phyloP scores from a whole-genome alignment of 1,140 invertebrate species.

The Drosophila suzukii region DNA sequence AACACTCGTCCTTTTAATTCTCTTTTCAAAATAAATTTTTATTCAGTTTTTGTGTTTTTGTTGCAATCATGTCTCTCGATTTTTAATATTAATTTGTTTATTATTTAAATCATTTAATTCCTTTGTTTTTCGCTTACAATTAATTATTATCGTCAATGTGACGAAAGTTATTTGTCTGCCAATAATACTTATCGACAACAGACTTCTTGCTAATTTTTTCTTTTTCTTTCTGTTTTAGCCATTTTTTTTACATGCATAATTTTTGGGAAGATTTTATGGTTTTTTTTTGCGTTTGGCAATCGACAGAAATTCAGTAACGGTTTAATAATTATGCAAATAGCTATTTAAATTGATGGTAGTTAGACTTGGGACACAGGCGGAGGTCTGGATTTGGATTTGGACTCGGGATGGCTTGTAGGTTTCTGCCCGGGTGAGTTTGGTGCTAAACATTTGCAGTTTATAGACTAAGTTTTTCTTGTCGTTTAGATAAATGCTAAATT shows the following conservation, averaged over 20 bases:
- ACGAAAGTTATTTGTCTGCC: conserved; percentile 84
- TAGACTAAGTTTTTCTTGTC: conserved; percentile 62
- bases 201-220: conserved; percentile 71
- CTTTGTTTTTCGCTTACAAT: conserved; percentile 70
- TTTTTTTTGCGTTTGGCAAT: conserved; percentile 49
- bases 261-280: conserved; percentile 48
- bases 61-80: conserved; percentile 80
- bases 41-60: conserved; percentile 75
- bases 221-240: conserved; percentile 41
- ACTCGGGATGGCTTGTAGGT: conserved; percentile 21
- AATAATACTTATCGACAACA: conserved; percentile 84
- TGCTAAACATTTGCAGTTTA: conserved; percentile 75
- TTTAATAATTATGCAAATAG: conserved; percentile 76
- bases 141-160: conserved; percentile 84
- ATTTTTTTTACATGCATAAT: conserved; percentile 73
- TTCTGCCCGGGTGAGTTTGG: conserved; percentile 55
- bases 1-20: conserved; percentile 22
- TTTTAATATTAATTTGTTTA: conserved; percentile 79
- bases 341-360: conserved; percentile 81
- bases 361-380: conserved; percentile 30
- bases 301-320: conserved; percentile 70
- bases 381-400: conserved; percentile 44
- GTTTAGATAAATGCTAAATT: conserved; percentile 77
- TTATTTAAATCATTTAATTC: conserved; percentile 83
- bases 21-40: conserved; percentile 82